Evolutionary conservation across 2,888 invertebrate genomes (phyloP), one percentile per base, ranked within the genome.

Genomic region (Spialia ferax): DNA sequence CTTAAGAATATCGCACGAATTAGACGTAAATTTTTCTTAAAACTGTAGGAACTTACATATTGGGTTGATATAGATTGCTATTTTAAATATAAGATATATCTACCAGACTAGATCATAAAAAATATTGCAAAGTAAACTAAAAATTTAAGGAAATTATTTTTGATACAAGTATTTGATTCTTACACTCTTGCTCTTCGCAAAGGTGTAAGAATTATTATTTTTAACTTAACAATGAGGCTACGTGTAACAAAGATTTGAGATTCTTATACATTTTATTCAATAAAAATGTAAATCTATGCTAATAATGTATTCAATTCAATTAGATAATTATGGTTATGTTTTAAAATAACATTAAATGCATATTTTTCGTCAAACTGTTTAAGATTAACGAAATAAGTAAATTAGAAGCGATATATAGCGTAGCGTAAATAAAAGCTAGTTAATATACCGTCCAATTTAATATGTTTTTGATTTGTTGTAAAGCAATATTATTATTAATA

Each of bases 201-300:
- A 61, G 48, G 50, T 61, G 8, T 61, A 20, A 50, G 18, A 61
- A 61, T 59, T n/a, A 23, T 22, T 42, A 6, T 42, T 59, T 42
- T 59, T 42, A 7, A 11, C 38, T 57, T 57, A 57, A 6, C 11
- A 13, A 10, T 45, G 59, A 60, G 29, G 26, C 26, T 60, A 60
- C 18, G 11, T 60, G 11, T 59, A 29, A 45, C 48, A 29, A 60
- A 48, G 48, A 48, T 29, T 60, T 48, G 18, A 26, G 15, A 48
- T 48, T 60, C 45, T 60, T 42, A 45, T 5, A 48, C 15, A 45
- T 18, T 26, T 50, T n/a, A n/a, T n/a, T n/a, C n/a, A n/a, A 50
- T 61, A 61, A 61, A 61, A 61, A 61, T 61, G 50, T 61, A 50
- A 61, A 61, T 61, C 48, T 61, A 61, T 60, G 7, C 7, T 32